These are phyloP conservation scores for Heliconius melpomene DNA, from an alignment of 1,140 invertebrate genomes.

Conservation along the genomic window DNA sequence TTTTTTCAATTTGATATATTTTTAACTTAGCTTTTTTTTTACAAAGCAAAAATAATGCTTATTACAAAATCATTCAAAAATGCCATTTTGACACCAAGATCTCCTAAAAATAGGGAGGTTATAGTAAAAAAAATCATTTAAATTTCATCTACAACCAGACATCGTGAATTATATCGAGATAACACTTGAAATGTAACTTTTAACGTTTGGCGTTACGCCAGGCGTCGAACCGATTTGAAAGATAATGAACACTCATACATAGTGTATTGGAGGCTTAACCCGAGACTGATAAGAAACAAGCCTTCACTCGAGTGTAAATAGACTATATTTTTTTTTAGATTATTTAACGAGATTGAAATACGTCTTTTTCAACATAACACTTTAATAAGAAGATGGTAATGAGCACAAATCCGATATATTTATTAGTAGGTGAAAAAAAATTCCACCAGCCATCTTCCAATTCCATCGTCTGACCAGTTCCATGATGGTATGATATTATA, in stretches of 20 bases:
- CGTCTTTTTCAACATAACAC: no score
- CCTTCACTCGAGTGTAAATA: slow-evolving; percentile 6
- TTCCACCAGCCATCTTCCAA: no score
- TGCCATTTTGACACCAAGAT: background rate
- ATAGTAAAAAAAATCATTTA: background rate
- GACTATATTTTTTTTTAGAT: background rate
- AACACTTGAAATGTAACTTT: background rate
- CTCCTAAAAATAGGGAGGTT: background rate
- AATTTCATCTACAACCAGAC: background rate
- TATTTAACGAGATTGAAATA: background rate
- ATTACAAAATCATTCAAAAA: no score
- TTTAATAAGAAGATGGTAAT: no score
- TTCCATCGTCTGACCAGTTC: no score
- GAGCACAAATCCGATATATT: no score
- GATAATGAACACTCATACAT: slow-evolving; percentile 2
- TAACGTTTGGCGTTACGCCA: background rate
- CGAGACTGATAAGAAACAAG: background rate
- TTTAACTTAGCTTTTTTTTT: no score
- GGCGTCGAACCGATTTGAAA: background rate
- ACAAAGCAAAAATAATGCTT: no score
- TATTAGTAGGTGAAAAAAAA: no score
- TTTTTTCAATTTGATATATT: no score
- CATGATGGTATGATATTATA: no score
- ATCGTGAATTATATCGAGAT: slow-evolving; percentile 1
- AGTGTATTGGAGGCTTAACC: background rate